Base-by-base conservation (phyloP, 2,113 vertebrate species). In the Cebidichthys violaceus region DNA sequence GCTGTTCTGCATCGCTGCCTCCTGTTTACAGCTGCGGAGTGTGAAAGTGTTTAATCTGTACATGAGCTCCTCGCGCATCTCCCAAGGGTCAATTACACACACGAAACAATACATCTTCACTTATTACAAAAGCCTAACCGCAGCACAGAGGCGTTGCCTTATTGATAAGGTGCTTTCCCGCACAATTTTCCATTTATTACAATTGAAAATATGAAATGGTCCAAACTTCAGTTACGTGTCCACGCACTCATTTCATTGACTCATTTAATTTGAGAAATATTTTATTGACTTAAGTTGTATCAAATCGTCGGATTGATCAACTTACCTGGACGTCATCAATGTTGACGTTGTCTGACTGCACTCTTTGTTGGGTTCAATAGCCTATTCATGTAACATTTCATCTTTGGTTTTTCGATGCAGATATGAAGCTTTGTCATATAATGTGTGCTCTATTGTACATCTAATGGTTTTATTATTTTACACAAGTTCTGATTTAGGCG, bases 21-120 rank as follows among this genome's bases (percentile, higher is more conserved):
- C 45, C 76, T 80, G 72, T 77, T 86, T 86, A 83, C 81, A 81
- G 73, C 83, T 81, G 84, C 81, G 81, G 43, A 68, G 75, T 78
- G 74, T 64, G 66, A 83, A 75, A 77, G 65, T 43, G 37, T 84
- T 75, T 66, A 35, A 69, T 81, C 81, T 74, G 55, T 54, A 54
- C 39, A 55, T 9, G 31, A 66, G 60, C 79, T 65, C 24, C 41
- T 37, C 66, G 52, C 65, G 41, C 69, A 66, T 33, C 72, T 70
- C 50, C 80, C 78, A 35, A 33, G 57, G 75, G 47, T 82, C 80
- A 69, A 78, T 84, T 77, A 50, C 20, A 1, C 54, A 62, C 67
- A 80, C 55, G 15, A 3, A 24, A 22, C 24, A 9, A 50, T 7
- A 59, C n/a, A 11, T 73, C 13, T 45, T 9, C 4, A 4, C 67